Base-by-base conservation (phyloP, 2,888 invertebrate species). In the Leptinotarsa peninsularis region DNA sequence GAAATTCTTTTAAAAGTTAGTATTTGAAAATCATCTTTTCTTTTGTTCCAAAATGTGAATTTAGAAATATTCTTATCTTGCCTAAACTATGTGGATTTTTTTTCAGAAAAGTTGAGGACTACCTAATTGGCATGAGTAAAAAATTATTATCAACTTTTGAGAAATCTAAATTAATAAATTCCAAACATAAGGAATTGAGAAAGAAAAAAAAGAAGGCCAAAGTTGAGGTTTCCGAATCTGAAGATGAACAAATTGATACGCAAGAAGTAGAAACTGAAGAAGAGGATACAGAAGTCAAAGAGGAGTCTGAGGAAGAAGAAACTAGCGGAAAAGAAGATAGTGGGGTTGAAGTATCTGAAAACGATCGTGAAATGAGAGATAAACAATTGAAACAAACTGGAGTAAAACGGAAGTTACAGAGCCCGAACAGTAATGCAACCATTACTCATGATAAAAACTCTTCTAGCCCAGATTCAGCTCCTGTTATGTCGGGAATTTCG, bases 401-500 rank as follows among this genome's bases (percentile, higher is more conserved):
- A 17, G 60, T 52, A 17, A 75, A 67, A 54, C 4, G 15, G 21
- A 52, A 49, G 23, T 21, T 33, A 7, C 17, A 66, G 56, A n/a
- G 17, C 10, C 14, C n/a, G 0, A 43, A 63, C 27, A 18, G 33
- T 4, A 73, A 63, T 27, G 60, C 72, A 27, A 63, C 66, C n/a
- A 72, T 69, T 15, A 66, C 66, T 18, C 67, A 63, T 33, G 27
- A 14, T 33, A 33, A 10, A 21, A 58, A 13, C 18, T 23, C 23
- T 23, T 21, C 58, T 18, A 21, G 23, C 49, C 3, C 23, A 10
- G 73, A 69, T 52, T 43, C 76, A 56, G 58, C 58, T 50, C 73
- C 81, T 49, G 70, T 81, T 66, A 76, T 74, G 18, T 49, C 83
- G 88, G 91, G 88, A 33, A 75, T 83, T 21, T 74, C 79, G 18